phyloP scores from a whole-genome alignment of 2,888 invertebrate genomes.

The Cheilosia pagana region DNA sequence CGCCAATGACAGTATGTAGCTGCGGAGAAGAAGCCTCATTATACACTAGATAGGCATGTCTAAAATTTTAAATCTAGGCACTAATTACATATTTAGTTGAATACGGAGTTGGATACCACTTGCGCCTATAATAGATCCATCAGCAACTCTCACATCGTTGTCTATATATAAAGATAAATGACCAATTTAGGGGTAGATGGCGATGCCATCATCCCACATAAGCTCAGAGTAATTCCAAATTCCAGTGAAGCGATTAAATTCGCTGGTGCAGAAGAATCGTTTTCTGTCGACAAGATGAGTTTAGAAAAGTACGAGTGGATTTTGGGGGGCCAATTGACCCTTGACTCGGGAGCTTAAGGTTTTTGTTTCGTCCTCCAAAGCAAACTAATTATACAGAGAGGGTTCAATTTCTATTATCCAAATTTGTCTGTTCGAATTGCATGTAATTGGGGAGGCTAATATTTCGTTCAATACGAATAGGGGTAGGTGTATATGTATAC shows the following conservation, averaged over 20 bases:
- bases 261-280: conserved; percentile 16
- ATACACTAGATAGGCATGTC: not conserved
- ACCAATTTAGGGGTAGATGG: too few relatives aligned
- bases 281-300: not conserved
- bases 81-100: conserved; percentile 15
- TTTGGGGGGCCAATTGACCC: not conserved
- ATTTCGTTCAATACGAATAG: conserved; percentile 2
- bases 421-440: conserved; percentile 28
- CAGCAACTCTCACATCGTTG: not conserved
- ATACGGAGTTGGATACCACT: too few relatives aligned
- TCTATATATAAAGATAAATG: too few relatives aligned
- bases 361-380: not conserved
- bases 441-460: conserved; percentile 25
- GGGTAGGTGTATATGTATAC: not conserved
- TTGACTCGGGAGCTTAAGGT: not conserved
- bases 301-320: not conserved
- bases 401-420: conserved; percentile 10
- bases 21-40: conserved; percentile 80
- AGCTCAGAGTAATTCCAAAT: not conserved
- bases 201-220: too few relatives aligned
- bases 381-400: conserved; percentile 39
- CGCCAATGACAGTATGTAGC: conserved; percentile 91
- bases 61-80: conserved; percentile 24
- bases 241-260: conserved; percentile 7
- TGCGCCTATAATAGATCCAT: not conserved